A percentile compares a stretch with the other conserved stretches of the same genome.
Evolutionary conservation across 2,797 vertebrate species (phyloP).

Genomic region (Bufotes viridis): DNA sequence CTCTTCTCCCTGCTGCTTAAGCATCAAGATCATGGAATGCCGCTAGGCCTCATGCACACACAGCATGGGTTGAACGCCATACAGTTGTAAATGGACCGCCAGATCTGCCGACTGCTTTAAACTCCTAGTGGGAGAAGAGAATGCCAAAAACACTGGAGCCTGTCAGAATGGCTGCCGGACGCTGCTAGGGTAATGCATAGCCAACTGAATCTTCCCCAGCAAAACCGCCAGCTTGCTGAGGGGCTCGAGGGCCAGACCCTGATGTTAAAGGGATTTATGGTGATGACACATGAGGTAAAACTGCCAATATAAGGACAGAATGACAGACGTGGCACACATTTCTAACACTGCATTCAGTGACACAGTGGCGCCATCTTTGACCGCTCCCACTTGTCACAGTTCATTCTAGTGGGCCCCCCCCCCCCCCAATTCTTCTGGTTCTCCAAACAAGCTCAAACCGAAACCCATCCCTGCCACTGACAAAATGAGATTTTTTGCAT

Average conservation of each 20-base stretch:
- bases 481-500: conserved; percentile 83
- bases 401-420: not conserved
- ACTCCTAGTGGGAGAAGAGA: no score
- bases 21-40: no score
- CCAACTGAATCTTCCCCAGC: not conserved
- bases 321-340: not conserved
- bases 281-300: not conserved
- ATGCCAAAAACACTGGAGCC: no score
- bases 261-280: no score
- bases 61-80: no score
- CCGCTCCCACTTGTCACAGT: not conserved
- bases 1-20: no score
- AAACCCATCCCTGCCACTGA: conserved; percentile 63
- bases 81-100: no score
- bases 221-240: not conserved
- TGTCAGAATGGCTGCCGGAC: no score
- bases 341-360: not conserved
- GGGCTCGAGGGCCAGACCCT: not conserved
- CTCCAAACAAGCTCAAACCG: conserved; percentile 15
- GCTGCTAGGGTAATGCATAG: not conserved
- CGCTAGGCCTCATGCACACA: no score
- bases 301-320: not conserved
- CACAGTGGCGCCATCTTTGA: not conserved
- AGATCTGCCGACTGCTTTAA: no score
- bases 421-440: not conserved